phyloP scores from a whole-genome alignment of 2,888 invertebrate species.

The Eupithecia insigniata region DNA sequence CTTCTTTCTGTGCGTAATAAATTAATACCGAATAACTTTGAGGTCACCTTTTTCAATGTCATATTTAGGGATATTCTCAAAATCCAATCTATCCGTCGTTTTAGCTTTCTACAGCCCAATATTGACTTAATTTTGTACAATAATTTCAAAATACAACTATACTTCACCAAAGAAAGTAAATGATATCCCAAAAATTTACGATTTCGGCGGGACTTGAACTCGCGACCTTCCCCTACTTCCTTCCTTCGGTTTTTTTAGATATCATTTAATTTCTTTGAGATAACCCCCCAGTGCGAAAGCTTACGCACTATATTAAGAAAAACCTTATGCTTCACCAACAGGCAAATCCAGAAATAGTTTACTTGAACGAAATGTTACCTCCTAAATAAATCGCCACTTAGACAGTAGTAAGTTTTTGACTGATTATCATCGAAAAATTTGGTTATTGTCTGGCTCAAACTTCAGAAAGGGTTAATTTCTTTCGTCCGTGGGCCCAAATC shows the following conservation, averaged over 20 bases:
- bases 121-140: not conserved
- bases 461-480: not conserved
- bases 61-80: not conserved
- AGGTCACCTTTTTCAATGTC: not conserved
- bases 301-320: no score
- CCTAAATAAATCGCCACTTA: no score
- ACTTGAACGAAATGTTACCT: not conserved
- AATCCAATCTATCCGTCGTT: not conserved
- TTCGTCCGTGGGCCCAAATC: not conserved
- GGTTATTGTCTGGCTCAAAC: not conserved
- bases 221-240: no score
- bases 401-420: no score
- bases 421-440: no score
- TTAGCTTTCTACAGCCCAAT: not conserved
- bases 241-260: no score
- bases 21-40: not conserved
- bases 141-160: not conserved
- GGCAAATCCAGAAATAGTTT: not conserved
- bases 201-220: no score
- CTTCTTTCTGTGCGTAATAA: not conserved
- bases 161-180: no score
- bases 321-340: no score
- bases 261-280: no score
- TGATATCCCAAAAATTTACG: no score
- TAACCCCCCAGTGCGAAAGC: no score